phyloP scores from a whole-genome alignment of 2,113 vertebrate genomes.

The Poecile atricapillus region DNA sequence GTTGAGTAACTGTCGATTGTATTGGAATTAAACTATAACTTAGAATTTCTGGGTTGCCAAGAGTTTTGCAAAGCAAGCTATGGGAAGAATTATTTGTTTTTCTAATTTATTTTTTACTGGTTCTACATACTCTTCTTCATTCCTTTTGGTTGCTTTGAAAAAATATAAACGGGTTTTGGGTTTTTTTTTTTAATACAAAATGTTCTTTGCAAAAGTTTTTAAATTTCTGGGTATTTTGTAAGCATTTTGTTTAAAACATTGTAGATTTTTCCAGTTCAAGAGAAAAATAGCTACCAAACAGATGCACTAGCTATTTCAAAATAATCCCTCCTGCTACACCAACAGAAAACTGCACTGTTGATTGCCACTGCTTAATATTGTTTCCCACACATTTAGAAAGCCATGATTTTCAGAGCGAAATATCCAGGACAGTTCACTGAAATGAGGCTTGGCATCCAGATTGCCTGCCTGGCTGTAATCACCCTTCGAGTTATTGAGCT shows the following conservation, averaged over 20 bases:
- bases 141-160: background rate
- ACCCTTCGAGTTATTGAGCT: constrained; percentile 41
- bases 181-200: background rate
- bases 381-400: constrained; percentile 44
- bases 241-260: background rate
- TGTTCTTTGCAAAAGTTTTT: background rate
- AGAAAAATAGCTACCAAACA: constrained; percentile 47
- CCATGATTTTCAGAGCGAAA: constrained; percentile 53
- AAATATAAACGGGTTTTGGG: too few species aligned
- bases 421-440: constrained; percentile 53
- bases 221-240: background rate
- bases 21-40: constrained; percentile 13
- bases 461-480: constrained; percentile 34
- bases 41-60: background rate
- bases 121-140: background rate
- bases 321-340: background rate
- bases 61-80: background rate
- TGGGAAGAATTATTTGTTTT: background rate
- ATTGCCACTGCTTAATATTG: constrained; percentile 35
- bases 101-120: background rate
- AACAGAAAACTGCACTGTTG: constrained; percentile 38
- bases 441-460: constrained; percentile 31
- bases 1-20: background rate
- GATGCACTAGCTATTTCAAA: constrained; percentile 50
- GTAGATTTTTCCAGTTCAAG: constrained; percentile 15